Percentiles rank a stretch among this genome's conserved stretches.
phyloP scores from a whole-genome alignment of 2,113 vertebrate species.

The Pterocles orientalis region DNA sequence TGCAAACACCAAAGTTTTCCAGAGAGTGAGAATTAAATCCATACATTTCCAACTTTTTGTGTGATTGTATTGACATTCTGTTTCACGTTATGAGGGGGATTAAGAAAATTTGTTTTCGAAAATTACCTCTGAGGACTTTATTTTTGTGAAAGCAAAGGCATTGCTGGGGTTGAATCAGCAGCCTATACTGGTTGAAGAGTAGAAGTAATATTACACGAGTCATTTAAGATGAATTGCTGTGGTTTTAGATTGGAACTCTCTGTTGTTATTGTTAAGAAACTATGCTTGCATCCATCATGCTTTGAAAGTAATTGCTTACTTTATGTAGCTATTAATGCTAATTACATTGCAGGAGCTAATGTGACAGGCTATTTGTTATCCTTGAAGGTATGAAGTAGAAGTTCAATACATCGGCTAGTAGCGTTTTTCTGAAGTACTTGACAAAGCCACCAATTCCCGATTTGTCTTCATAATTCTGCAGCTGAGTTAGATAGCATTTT shows the following conservation, averaged over 20 bases:
- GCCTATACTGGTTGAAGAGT: background rate
- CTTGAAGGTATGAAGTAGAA: background rate
- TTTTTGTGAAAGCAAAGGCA: background rate
- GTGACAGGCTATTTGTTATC: background rate
- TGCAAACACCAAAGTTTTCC: background rate
- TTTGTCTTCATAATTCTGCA: background rate
- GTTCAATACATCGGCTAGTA: background rate
- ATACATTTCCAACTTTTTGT: background rate
- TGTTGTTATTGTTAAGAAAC: conserved; percentile 8
- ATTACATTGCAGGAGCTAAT: background rate
- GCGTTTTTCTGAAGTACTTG: background rate
- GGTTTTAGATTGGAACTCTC: background rate
- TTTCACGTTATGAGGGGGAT: background rate
- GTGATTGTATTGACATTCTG: background rate
- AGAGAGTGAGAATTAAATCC: background rate
- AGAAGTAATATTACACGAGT: background rate
- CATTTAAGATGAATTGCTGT: background rate
- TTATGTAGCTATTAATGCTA: conserved; percentile 30
- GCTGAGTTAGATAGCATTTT: background rate
- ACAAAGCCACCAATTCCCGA: background rate
- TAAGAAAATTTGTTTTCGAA: conserved; percentile 21
- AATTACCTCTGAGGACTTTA: background rate
- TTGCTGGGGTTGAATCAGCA: conserved; percentile 1
- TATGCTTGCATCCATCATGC: background rate
- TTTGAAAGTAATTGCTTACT: conserved; percentile 38